Percentiles rank a stretch among this genome's conserved stretches.
phyloP scores from a whole-genome alignment of 92 coral and sea anemone genomes.

The Phymanthus crucifer region DNA sequence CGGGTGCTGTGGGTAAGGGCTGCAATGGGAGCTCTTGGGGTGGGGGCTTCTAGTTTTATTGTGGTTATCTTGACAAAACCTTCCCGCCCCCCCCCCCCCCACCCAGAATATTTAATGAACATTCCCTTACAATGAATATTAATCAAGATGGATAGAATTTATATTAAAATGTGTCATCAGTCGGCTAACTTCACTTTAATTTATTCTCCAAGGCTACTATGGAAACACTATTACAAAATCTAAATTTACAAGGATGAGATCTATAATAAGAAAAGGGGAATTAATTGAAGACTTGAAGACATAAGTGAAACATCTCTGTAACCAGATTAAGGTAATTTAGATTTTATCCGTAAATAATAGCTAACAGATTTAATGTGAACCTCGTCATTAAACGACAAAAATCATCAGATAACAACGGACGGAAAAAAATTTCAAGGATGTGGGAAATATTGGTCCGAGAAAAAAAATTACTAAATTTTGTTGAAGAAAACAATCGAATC shows the following conservation, averaged over 20 bases:
- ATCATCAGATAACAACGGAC: background rate
- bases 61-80: no score
- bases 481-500: background rate
- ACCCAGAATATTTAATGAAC: no score
- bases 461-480: background rate
- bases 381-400: background rate
- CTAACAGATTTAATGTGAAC: background rate
- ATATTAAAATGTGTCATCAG: no score
- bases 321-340: background rate
- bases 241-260: background rate
- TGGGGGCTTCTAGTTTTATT: no score
- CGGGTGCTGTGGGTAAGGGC: no score
- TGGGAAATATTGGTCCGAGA: background rate
- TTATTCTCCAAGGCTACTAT: background rate
- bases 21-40: no score
- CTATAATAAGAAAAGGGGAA: background rate
- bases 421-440: background rate
- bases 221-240: background rate
- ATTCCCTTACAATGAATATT: background rate
- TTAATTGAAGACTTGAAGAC: slow-evolving; percentile 2
- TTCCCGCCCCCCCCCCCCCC: no score
- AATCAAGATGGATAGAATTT: no score
- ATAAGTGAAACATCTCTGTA: background rate
- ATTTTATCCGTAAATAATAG: background rate
- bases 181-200: no score